Conservation (phyloP, 2,888 invertebrate genomes). For the Nephrotoma flavescens region DNA sequence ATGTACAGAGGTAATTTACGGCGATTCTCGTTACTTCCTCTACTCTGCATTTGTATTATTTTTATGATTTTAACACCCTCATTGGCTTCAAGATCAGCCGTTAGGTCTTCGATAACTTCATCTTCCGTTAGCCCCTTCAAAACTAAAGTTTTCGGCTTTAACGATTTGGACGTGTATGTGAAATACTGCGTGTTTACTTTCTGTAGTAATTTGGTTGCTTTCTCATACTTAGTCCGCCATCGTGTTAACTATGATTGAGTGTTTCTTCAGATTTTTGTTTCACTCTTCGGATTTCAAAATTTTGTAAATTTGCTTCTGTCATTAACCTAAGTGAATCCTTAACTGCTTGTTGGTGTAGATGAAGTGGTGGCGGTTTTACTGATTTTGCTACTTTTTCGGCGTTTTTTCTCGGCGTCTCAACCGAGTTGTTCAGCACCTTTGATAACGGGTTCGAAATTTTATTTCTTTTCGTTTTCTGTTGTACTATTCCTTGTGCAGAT, state of each 20-base stretch:
- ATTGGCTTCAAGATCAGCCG: background rate
- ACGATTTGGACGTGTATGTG: background rate
- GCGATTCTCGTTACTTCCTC: background rate
- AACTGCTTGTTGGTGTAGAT: background rate
- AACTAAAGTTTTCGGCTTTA: background rate
- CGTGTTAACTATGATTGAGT: background rate
- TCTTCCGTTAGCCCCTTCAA: background rate
- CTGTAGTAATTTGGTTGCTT: background rate
- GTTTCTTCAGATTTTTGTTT: background rate
- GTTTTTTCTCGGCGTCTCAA: too few species aligned
- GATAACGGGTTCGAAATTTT: too few species aligned
- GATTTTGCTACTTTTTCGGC: background rate
- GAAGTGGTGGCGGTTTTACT: background rate
- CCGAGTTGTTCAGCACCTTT: too few species aligned
- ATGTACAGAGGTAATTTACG: background rate
- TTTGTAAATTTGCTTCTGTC: too few species aligned
- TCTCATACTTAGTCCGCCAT: too few species aligned
- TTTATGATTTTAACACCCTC: background rate
- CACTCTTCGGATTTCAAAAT: background rate
- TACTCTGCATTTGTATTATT: background rate
- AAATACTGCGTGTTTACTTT: background rate
- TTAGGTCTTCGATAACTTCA: background rate
- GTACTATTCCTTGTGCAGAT: too few species aligned
- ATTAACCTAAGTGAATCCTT: background rate
- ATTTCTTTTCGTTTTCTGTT: too few species aligned